Conservation (phyloP, 2,888 invertebrate species). For the Piscicola geometra region DNA sequence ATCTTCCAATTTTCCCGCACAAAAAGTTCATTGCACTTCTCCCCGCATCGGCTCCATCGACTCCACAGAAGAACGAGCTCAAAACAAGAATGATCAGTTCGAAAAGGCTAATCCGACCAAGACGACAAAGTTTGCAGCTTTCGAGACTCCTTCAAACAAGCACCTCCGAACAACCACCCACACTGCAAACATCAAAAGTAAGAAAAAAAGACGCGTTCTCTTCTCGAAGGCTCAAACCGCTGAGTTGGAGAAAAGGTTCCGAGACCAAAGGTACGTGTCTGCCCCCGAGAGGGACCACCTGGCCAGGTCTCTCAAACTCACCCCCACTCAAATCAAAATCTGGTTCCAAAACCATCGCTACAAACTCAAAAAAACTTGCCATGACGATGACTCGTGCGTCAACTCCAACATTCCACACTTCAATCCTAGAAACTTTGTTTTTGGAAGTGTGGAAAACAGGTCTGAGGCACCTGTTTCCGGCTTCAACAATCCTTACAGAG, state of each 20-base stretch:
- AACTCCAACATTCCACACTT: background rate
- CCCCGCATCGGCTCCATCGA: background rate
- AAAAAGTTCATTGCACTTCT: background rate
- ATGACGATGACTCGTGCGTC: background rate
- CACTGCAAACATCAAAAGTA: no score
- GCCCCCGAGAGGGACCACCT: constrained; percentile 36
- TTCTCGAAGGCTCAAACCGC: constrained; percentile 34
- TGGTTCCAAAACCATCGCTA: constrained; percentile 37
- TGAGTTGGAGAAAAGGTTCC: constrained; percentile 34
- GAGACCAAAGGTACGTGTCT: constrained; percentile 34
- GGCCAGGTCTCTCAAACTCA: constrained; percentile 30
- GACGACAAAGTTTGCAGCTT: background rate
- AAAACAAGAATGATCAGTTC: background rate
- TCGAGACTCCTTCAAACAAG: no score
- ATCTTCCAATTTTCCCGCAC: background rate
- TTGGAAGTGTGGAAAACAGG: background rate
- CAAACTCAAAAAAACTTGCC: constrained; percentile 33
- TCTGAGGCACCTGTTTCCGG: background rate
- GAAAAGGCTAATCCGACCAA: background rate
- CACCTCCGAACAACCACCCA: no score
- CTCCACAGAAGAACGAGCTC: background rate
- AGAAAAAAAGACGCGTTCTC: constrained; percentile 34
- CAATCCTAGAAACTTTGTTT: background rate
- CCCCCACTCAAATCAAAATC: constrained; percentile 35
- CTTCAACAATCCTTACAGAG: background rate